These are phyloP conservation scores for Ceriagrion tenellum DNA, from an alignment of 2,888 invertebrate genomes.

Conservation along the genomic window DNA sequence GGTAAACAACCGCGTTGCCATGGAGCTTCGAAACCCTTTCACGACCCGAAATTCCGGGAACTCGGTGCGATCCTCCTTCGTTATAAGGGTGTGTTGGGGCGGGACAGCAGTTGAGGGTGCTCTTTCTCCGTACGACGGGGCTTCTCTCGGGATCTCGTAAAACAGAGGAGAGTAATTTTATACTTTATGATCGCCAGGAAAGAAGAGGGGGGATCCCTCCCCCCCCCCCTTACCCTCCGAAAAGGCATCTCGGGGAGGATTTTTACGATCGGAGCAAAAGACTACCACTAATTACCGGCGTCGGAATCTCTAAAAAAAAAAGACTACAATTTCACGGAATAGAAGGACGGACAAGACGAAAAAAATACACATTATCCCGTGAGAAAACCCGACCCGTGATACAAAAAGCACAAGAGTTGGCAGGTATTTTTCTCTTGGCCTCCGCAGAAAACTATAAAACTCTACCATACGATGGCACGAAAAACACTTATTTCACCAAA, in stretches of 20 bases:
- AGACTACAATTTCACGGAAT: background rate
- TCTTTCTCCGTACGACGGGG: background rate
- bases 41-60: slow-evolving; percentile 21
- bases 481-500: too few species aligned
- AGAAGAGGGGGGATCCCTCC: too few species aligned
- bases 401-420: background rate
- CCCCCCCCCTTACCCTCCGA: background rate
- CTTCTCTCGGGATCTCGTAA: slow-evolving; percentile 23
- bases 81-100: too few species aligned
- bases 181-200: background rate
- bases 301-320: background rate
- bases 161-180: background rate
- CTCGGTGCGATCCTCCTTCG: too few species aligned
- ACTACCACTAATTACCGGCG: background rate
- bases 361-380: background rate
- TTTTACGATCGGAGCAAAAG: background rate
- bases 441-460: background rate
- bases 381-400: background rate
- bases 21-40: background rate
- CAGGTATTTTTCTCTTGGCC: background rate
- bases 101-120: background rate
- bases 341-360: background rate
- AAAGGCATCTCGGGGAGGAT: background rate
- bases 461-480: too few species aligned
- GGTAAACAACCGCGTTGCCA: background rate